Conservation (phyloP, 1,140 invertebrate genomes). For the Coptotermes formosanus region DNA sequence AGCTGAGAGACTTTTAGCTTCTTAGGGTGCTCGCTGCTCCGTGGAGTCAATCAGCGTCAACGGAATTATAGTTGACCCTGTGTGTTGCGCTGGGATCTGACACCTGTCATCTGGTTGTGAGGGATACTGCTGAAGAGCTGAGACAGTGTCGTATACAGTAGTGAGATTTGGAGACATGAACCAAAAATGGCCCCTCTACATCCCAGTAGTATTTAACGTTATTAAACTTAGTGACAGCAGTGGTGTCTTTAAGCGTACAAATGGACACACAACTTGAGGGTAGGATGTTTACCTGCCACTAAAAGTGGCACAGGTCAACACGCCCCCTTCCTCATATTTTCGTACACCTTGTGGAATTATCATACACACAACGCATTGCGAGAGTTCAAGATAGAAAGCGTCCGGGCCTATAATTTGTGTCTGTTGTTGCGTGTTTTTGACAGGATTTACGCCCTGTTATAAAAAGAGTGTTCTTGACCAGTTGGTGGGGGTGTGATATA, state of each 20-base stretch:
- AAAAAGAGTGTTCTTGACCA: background rate
- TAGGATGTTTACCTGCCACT: background rate
- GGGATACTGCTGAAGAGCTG: background rate
- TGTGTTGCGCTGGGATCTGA: background rate
- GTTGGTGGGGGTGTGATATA: background rate
- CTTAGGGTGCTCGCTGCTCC: too few relatives aligned
- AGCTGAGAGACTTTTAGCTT: too few relatives aligned
- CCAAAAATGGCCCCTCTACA: background rate
- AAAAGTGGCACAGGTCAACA: background rate
- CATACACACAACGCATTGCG: background rate
- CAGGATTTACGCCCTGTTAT: constrained; percentile 1
- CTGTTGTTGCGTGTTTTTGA: background rate
- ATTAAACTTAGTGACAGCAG: background rate
- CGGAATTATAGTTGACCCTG: background rate
- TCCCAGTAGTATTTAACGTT: background rate
- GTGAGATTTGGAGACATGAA: background rate
- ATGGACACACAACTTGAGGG: background rate
- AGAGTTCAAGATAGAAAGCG: background rate
- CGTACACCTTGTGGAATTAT: background rate
- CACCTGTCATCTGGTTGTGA: background rate
- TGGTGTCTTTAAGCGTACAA: background rate
- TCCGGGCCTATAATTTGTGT: background rate
- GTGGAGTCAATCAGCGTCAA: background rate
- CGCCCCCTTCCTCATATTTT: background rate
- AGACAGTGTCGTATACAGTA: background rate